These are phyloP conservation scores for Oophaga sylvatica DNA, from an alignment of 2,797 vertebrate species.

Conservation along the genomic window DNA sequence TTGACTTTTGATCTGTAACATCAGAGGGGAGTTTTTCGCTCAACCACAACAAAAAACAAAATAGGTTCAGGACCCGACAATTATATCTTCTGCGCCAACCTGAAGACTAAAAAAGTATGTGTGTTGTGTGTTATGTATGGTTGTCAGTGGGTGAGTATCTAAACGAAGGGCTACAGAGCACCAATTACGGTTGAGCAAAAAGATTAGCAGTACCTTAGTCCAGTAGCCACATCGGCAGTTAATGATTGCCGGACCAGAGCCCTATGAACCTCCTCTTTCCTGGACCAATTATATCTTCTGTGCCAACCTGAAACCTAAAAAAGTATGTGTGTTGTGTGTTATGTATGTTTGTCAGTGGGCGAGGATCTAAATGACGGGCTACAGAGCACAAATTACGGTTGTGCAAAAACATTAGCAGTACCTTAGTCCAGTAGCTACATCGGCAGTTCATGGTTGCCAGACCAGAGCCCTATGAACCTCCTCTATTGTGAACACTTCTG, in stretches of 20 bases:
- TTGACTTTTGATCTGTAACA: constrained; percentile 80
- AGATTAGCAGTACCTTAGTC: too few relatives aligned
- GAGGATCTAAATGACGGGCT: not conserved
- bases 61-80: constrained; percentile 25
- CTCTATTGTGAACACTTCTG: too few relatives aligned
- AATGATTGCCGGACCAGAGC: too few relatives aligned
- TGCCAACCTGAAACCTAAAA: not conserved
- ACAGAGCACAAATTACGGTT: too few relatives aligned
- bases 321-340: not conserved
- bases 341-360: not conserved
- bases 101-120: not conserved
- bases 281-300: constrained; percentile 4
- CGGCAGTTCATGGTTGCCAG: too few relatives aligned
- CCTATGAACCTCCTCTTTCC: too few relatives aligned
- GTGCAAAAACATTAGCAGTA: too few relatives aligned
- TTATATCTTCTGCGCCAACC: constrained; percentile 1
- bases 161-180: not conserved
- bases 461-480: too few relatives aligned
- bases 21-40: constrained; percentile 35
- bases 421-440: too few relatives aligned
- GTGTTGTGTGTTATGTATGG: not conserved
- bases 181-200: too few relatives aligned
- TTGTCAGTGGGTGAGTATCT: not conserved
- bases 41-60: constrained; percentile 30
- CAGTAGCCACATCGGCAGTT: too few relatives aligned